Evolutionary conservation across 2,888 invertebrate species (phyloP).

Genomic region (Hermodice carunculata): DNA sequence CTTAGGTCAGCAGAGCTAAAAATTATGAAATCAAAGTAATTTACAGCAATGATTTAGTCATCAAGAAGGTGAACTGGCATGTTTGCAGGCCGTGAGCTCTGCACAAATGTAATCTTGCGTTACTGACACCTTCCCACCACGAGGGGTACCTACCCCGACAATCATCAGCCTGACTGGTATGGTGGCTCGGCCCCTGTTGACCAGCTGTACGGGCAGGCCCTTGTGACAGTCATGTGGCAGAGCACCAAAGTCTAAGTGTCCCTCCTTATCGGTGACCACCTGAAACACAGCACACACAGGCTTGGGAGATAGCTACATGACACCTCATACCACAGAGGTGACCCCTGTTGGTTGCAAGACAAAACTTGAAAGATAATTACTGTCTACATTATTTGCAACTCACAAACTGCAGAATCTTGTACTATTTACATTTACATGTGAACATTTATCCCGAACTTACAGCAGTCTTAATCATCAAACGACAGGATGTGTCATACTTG

Average conservation of each 20-base stretch:
- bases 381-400: too few relatives aligned
- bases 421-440: too few relatives aligned
- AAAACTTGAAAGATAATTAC: too few relatives aligned
- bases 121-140: too few relatives aligned
- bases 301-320: not conserved
- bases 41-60: not conserved
- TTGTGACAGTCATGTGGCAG: conserved; percentile 52
- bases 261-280: conserved; percentile 14
- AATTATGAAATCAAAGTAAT: not conserved
- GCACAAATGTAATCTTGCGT: too few relatives aligned
- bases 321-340: too few relatives aligned
- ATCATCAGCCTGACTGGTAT: conserved; percentile 56
- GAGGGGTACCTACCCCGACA: conserved; percentile 46
- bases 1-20: too few relatives aligned
- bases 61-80: not conserved
- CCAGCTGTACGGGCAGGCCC: conserved; percentile 46
- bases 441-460: too few relatives aligned
- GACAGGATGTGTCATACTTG: too few relatives aligned
- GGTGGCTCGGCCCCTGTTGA: conserved; percentile 51
- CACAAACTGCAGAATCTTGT: too few relatives aligned
- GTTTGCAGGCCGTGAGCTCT: not conserved
- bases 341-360: too few relatives aligned
- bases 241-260: conserved; percentile 51
- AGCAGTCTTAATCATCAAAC: too few relatives aligned
- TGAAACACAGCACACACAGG: conserved; percentile 9